Evolutionary conservation across 2,888 invertebrate species (phyloP).

Genomic region (Tinea pellionella): DNA sequence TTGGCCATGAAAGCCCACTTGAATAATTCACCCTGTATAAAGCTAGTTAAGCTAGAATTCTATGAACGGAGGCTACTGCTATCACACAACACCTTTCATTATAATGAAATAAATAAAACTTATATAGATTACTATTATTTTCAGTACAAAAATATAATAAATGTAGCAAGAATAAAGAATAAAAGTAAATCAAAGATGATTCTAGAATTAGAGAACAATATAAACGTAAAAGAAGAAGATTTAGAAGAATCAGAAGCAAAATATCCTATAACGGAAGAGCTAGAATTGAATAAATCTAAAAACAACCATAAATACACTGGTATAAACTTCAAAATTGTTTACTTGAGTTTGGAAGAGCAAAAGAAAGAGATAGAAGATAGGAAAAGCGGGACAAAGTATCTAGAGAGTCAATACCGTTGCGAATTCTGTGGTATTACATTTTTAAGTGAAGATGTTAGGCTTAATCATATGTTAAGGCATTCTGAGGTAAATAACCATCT

Average conservation of each 20-base stretch:
- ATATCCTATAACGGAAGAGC: background rate
- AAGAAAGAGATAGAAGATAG: slow-evolving; percentile 21
- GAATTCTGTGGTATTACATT: slow-evolving; percentile 13
- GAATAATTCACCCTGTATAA: no score
- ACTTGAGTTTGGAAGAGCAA: slow-evolving; percentile 23
- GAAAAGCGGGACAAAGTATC: slow-evolving; percentile 13
- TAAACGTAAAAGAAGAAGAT: background rate
- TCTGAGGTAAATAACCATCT: background rate
- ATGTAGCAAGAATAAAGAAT: background rate
- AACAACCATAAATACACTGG: background rate
- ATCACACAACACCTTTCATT: no score
- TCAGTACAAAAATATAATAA: background rate
- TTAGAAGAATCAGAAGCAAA: background rate
- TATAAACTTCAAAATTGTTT: slow-evolving; percentile 21
- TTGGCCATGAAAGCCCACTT: no score
- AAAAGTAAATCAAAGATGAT: background rate
- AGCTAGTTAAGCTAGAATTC: no score
- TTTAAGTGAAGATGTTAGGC: slow-evolving; percentile 13
- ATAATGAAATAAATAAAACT: no score
- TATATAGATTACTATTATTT: background rate
- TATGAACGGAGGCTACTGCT: no score
- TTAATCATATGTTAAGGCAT: background rate
- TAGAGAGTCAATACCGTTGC: background rate
- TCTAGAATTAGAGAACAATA: background rate
- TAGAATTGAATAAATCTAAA: background rate